Evolutionary conservation across 2,888 invertebrate species (phyloP), one percentile per base, ranked within the genome.

Genomic region (Mechanitis messenoides): DNA sequence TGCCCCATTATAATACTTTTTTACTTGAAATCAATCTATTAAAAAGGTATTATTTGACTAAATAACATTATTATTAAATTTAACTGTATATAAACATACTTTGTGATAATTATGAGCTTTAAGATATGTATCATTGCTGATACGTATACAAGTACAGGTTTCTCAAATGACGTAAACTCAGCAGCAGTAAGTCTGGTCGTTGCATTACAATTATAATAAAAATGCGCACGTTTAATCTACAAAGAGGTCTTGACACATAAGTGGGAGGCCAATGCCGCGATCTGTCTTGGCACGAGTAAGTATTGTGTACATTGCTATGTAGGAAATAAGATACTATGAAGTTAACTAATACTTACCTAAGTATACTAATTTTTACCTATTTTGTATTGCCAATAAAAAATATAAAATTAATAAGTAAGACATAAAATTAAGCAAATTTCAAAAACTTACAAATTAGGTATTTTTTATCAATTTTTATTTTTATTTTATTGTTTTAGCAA

Each of bases 211-310:
- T 59, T 63, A 58, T 59, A 63, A 63, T 63, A 61, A 63, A 62
- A 61, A 61, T 63, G n/a, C 50, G 56, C 62, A 58, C 53, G 63
- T 63, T 57, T 65, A 59, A 65, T 63, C 63, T 58, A 63, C 61
- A 63, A 61, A 65, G 63, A 61, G 64, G 58, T 65, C 63, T 65
- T 58, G 65, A 63, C 63, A 62, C 62, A 63, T 56, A 55, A 59
- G 59, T 53, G 45, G 53, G 61, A 66, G 65, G 65, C 61, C 65
- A 63, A 61, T 66, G 63, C 42, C 65, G 65, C 55, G 63, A 60
- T 63, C 61, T 53, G 55, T 55, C 61, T 63, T 63, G 55, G 63
- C 60, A 63, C 60, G 60, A 59, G 62, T 42, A 45, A 28, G 4
- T 6, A 35, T 45, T 42, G n/a, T 38, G 53, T 38, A 45, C 12